These are phyloP conservation scores for Philantomba maxwellii DNA, from an alignment of 2,113 vertebrate genomes.

Conservation along the genomic window DNA sequence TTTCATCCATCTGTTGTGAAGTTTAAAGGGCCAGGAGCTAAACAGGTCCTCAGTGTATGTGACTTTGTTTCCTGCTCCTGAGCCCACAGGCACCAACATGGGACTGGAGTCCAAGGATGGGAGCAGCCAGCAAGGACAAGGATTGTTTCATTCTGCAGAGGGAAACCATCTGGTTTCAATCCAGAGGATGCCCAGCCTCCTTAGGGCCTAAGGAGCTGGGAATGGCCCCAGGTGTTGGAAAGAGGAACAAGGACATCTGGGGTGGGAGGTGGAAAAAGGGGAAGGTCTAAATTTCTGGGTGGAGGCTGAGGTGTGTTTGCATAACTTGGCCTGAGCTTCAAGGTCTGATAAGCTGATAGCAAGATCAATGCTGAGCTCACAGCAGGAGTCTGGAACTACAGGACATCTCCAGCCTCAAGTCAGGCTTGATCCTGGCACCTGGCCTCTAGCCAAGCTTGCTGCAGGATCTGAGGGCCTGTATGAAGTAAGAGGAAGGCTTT, in stretches of 20 bases:
- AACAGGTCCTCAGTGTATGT: neutral
- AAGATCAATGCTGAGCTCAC: neutral
- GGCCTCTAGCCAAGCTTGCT: neutral
- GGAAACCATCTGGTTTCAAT: neutral
- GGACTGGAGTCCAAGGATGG: neutral
- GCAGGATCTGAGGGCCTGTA: neutral
- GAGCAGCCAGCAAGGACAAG: neutral
- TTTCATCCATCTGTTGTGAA: neutral
- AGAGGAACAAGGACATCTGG: neutral
- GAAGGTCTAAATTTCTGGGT: neutral
- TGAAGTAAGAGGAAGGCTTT: neutral
- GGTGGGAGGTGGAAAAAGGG: fast-evolving
- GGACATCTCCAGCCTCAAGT: neutral
- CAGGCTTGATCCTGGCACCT: neutral
- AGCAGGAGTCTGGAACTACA: neutral
- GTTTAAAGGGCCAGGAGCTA: neutral
- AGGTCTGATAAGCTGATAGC: neutral
- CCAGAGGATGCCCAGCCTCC: neutral
- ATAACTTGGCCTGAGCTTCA: neutral
- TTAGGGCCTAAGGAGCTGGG: neutral
- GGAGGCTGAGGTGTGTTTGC: neutral
- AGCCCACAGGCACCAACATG: neutral
- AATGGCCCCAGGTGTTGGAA: neutral
- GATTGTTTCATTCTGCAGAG: neutral
- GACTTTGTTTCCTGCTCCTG: neutral